phyloP scores from a whole-genome alignment of 2,113 vertebrate genomes.

The Myrmophylax atrothorax region DNA sequence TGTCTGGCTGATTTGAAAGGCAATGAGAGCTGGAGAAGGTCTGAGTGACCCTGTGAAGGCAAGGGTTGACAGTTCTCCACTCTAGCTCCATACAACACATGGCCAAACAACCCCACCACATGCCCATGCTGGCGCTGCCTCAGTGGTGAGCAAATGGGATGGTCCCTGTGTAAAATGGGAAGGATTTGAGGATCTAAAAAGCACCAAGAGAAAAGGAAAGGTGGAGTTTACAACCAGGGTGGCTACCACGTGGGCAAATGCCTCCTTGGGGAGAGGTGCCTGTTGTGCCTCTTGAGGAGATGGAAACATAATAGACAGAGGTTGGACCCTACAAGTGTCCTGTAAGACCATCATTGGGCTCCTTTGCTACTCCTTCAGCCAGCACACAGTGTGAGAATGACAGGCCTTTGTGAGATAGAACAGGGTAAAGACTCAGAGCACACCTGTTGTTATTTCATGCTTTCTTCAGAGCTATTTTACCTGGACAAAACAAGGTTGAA shows the following conservation, averaged over 20 bases:
- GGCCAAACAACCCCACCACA: background rate
- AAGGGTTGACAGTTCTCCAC: background rate
- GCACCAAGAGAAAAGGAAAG: background rate
- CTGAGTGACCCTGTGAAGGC: background rate
- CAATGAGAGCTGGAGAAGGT: background rate
- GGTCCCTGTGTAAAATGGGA: fast-evolving
- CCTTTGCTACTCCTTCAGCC: background rate
- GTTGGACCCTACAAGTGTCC: background rate
- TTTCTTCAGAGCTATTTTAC: background rate
- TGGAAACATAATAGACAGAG: background rate
- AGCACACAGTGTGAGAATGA: background rate
- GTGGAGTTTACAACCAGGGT: background rate
- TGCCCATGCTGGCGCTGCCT: fast-evolving
- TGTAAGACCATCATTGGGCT: fast-evolving
- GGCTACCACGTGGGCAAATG: background rate
- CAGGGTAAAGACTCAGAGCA: background rate
- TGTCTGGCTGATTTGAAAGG: background rate
- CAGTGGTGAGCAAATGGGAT: background rate
- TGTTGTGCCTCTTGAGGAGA: background rate
- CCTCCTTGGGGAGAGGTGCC: background rate
- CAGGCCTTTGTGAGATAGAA: background rate
- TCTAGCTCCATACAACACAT: background rate
- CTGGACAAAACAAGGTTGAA: background rate
- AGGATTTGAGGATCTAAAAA: background rate
- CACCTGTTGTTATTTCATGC: background rate